Base-by-base conservation (phyloP, 2,888 invertebrate genomes). In the Liodrosophila aerea region DNA sequence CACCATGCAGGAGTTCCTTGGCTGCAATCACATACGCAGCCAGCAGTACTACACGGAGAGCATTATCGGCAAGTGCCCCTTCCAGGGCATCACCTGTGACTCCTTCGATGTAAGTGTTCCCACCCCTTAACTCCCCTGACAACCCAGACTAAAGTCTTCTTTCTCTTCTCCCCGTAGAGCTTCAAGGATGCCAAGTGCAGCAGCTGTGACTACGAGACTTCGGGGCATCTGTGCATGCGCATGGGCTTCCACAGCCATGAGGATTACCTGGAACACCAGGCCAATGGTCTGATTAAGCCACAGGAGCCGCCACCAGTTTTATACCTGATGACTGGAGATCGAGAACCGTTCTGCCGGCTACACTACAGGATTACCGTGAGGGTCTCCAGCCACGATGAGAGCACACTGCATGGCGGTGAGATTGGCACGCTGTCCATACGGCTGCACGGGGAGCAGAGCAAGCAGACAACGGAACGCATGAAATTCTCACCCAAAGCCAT, bases 21-120 rank as follows among this genome's bases (percentile, higher is more conserved):
- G 96, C 18, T 98, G 98, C 88, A 95, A 96, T 89, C 98, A 98
- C 87, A 92, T 97, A 57, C 91, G 97, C 46, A 95, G 96, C 64
- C 93, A 96, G 87, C 94, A 95, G 76, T 94, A 93, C 86, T 97
- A 96, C 87, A 94, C 93, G 0, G 97, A 97, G 89, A 96, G 95
- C 72, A 93, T 98, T 44, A 93, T 94, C 64, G 92, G 94, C 0
- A 89, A 91, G 9, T 97, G 97, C 78, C 93, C 95, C 0, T 97
- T 95, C 86, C 91, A 93, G 84, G 94, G 94, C 0, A 94, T 96
- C 52, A 93, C 94, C 52, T 98, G 98, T 87, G 91, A 93, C 11
- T 95, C 94, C 13, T 96, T 93, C 90, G 94, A 95, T 85, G 94
- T 94, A 71, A 90, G 91, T n/a, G n/a, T n/a, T n/a, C n/a, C n/a